phyloP scores from a whole-genome alignment of 2,888 invertebrate species.

The Tachystola acroxantha region DNA sequence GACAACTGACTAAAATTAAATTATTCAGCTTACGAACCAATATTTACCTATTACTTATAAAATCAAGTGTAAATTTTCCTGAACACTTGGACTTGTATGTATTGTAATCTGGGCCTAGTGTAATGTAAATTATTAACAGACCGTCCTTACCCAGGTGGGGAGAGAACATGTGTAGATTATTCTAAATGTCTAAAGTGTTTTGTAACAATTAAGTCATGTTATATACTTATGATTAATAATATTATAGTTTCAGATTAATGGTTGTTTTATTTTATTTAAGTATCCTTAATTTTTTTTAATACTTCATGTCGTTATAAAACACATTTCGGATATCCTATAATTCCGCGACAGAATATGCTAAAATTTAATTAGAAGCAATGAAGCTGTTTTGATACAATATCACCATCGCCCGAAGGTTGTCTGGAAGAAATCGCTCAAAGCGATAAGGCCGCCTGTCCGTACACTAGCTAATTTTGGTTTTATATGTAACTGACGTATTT shows the following conservation, averaged over 20 bases:
- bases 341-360: too few species aligned
- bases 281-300: background rate
- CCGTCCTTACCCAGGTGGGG: constrained; percentile 76
- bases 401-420: too few species aligned
- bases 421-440: too few species aligned
- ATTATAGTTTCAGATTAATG: constrained; percentile 68
- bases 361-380: too few species aligned
- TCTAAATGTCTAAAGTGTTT: constrained; percentile 72
- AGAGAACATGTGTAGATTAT: constrained; percentile 64
- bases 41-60: constrained; percentile 2
- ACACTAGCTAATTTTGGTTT: too few species aligned
- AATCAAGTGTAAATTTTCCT: too few species aligned
- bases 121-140: constrained; percentile 70
- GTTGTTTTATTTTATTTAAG: constrained; percentile 16
- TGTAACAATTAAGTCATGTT: constrained; percentile 76
- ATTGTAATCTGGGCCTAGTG: constrained; percentile 65
- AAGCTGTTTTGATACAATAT: too few species aligned
- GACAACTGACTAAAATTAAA: constrained; percentile 20
- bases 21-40: background rate
- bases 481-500: too few species aligned
- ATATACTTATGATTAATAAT: constrained; percentile 74
- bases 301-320: too few species aligned
- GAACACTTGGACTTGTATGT: too few species aligned
- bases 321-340: too few species aligned
- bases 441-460: too few species aligned